A percentile compares a stretch with the other conserved stretches of the same genome.
Conservation (phyloP, 2,797 vertebrate genomes). For the Oryzias dopingdopingensis region DNA sequence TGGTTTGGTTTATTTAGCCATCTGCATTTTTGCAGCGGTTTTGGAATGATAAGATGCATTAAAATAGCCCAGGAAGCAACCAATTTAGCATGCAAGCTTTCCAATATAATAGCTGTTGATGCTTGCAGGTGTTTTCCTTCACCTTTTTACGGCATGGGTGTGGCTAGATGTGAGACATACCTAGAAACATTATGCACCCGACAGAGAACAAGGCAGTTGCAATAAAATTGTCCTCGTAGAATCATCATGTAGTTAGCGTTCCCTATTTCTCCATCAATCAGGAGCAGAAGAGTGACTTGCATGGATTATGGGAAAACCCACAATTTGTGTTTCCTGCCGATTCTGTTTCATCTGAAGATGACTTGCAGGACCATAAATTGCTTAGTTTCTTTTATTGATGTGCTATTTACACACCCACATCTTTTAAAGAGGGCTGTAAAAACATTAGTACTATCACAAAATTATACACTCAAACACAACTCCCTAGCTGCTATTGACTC, state of each 20-base stretch:
- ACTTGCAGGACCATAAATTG: background rate
- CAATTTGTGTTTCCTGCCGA: background rate
- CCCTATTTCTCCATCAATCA: background rate
- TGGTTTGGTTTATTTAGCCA: conserved; percentile 57
- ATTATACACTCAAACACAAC: no score
- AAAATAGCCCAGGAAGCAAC: conserved; percentile 28
- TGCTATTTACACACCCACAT: background rate
- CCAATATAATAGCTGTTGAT: conserved; percentile 34
- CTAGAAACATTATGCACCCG: conserved; percentile 9
- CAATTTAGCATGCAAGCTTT: conserved; percentile 29
- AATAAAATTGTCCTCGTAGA: background rate
- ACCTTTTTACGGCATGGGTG: conserved; percentile 39
- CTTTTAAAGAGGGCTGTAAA: no score
- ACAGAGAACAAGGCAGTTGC: conserved; percentile 23
- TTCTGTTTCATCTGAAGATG: background rate
- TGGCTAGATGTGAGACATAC: conserved; percentile 22
- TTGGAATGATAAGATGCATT: conserved; percentile 37
- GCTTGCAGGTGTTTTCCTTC: conserved; percentile 53
- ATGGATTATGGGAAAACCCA: conserved; percentile 1
- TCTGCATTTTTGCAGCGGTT: conserved; percentile 47
- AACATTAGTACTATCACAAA: no score
- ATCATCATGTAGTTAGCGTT: conserved; percentile 1
- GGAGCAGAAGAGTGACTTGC: conserved; percentile 1
- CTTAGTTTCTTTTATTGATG: background rate
- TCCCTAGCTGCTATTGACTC: no score